Percentiles rank a stretch among this genome's conserved stretches.
Conservation (phyloP, 2,797 vertebrate species). For the Ficedula albicollis region DNA sequence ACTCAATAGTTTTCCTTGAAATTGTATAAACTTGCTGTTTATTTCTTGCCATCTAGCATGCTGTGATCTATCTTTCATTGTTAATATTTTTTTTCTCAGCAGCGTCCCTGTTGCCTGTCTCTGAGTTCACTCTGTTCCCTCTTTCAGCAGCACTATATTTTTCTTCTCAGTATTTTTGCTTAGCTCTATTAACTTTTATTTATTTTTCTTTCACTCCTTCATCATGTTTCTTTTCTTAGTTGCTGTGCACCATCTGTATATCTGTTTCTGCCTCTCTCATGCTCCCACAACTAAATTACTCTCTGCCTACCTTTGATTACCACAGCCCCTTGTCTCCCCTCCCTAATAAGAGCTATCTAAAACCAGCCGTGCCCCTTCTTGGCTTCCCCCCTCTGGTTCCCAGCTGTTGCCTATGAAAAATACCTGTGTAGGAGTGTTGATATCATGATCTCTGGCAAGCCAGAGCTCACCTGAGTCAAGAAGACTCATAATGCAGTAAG, state of each 20-base stretch:
- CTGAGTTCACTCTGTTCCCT: slow-evolving; percentile 47
- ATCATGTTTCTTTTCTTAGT: slow-evolving; percentile 59
- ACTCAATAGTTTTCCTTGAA: slow-evolving; percentile 55
- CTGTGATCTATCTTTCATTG: slow-evolving; percentile 66
- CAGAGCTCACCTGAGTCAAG: not conserved
- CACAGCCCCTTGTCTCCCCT: not conserved
- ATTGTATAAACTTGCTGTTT: slow-evolving; percentile 68
- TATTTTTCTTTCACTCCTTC: slow-evolving; percentile 64
- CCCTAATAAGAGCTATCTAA: not conserved
- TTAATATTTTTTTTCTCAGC: slow-evolving; percentile 55
- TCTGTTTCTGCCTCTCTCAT: slow-evolving; percentile 28
- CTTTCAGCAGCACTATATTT: slow-evolving; percentile 47
- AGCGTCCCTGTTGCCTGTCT: slow-evolving; percentile 30
- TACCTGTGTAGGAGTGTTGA: not conserved
- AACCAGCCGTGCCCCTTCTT: not conserved
- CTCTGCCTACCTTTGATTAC: not conserved
- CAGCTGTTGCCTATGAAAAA: slow-evolving; percentile 21
- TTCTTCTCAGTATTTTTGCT: slow-evolving; percentile 64
- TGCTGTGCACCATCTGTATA: slow-evolving; percentile 43
- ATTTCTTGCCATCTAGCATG: slow-evolving; percentile 52
- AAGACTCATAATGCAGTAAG: not conserved
- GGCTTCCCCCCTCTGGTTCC: not conserved
- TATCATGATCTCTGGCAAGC: not conserved
- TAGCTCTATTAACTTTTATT: slow-evolving; percentile 73
- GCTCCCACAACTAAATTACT: not conserved